These are phyloP conservation scores for Proteles cristata DNA, from an alignment of 2,113 vertebrate species.

Conservation along the genomic window DNA sequence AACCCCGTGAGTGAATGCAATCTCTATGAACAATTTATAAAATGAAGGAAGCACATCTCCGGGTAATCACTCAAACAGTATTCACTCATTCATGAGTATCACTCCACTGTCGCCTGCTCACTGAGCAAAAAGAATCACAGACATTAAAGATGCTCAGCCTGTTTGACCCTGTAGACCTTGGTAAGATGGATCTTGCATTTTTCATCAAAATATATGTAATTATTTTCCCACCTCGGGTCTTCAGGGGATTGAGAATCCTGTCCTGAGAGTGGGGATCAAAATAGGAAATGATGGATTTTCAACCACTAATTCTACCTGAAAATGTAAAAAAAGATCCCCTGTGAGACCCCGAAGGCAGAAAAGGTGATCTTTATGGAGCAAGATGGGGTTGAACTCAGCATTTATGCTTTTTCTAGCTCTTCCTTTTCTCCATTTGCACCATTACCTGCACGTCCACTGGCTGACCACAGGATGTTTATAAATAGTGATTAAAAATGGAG, in stretches of 20 bases:
- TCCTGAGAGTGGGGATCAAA: background rate
- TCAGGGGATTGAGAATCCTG: background rate
- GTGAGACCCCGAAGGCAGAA: conserved; percentile 49
- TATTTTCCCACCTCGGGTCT: background rate
- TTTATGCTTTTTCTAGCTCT: background rate
- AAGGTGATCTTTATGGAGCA: background rate
- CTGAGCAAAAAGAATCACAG: background rate
- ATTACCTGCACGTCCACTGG: conserved; percentile 60
- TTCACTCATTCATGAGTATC: background rate
- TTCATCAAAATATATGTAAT: background rate
- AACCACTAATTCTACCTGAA: conserved; percentile 10
- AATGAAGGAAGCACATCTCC: background rate
- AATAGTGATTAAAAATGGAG: conserved; percentile 50
- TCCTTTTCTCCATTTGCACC: background rate
- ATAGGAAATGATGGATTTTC: background rate
- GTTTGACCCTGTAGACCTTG: background rate
- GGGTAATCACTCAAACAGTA: background rate
- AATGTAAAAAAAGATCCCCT: conserved; percentile 61
- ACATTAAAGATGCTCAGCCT: background rate
- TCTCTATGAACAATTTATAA: background rate
- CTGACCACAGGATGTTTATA: conserved; percentile 68
- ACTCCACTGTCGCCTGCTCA: background rate
- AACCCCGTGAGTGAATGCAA: background rate
- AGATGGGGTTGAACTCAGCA: background rate
- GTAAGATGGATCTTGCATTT: background rate